Evolutionary conservation across 2,888 invertebrate genomes (phyloP), one percentile per base, ranked within the genome.

Genomic region (Brenthis daphne): DNA sequence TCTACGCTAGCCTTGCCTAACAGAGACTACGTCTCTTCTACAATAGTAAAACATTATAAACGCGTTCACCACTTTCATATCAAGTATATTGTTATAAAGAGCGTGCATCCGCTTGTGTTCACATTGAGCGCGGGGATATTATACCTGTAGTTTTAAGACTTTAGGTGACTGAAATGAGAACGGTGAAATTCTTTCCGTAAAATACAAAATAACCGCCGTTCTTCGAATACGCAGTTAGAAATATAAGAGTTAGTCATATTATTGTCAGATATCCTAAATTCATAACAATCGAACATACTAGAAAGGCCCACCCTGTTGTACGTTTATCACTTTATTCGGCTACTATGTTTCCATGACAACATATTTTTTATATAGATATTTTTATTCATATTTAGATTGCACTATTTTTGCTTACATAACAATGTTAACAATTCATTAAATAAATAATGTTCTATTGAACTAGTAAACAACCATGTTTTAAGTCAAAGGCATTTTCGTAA

Each of bases 1-100:
- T 89, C 92, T 92, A 92, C 85, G 82, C 91, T 92, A 92, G 92
- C 92, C 89, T 86, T 88, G 82, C 85, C 90, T 92, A 92, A 82
- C 79, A 79, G 90, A 91, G 91, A 91, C 90, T 81, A 86, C 76
- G 90, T 91, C 91, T 86, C 91, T 77, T 81, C 80, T 85, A 85
- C 85, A 87, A 86, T 88, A 88, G 86, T 90, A 86, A 84, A 89
- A 89, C 82, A 82, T 86, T 85, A 83, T 84, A 86, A 89, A 87
- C 85, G 85, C 82, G 82, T 82, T 81, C 83, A 80, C 78, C 76
- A 79, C 77, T 81, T 78, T 78, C 74, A 79, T 74, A 77, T 77
- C 71, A 75, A 72, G 75, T 76, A 73, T 60, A 55, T 57, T 68
- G 70, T 68, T 64, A 71, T 61, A 74, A 73, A 73, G 66, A 69